Percentiles rank a stretch among this genome's conserved stretches.
phyloP scores from a whole-genome alignment of 2,888 invertebrate genomes.

The Epinotia brunnichana region DNA sequence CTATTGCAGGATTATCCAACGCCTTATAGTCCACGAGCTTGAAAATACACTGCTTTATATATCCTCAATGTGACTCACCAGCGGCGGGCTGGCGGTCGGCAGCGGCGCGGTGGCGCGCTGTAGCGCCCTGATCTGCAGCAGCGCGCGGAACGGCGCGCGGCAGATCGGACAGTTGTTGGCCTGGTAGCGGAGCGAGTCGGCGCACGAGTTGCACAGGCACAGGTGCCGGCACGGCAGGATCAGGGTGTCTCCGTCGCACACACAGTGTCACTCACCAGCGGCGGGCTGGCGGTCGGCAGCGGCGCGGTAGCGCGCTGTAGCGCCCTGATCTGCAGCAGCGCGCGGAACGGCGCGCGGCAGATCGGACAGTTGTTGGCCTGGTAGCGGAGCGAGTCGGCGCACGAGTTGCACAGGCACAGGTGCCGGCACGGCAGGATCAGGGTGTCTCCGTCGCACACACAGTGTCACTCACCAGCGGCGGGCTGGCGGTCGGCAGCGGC shows the following conservation, averaged over 20 bases:
- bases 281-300: conserved; percentile 77
- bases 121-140: conserved; percentile 97
- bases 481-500: conserved; percentile 75
- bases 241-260: no score
- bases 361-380: conserved; percentile 99
- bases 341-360: conserved; percentile 98
- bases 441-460: no score
- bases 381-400: conserved; percentile 98
- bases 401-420: conserved; percentile 99
- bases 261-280: conserved; percentile 52
- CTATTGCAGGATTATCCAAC: no score
- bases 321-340: conserved; percentile 96
- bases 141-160: conserved; percentile 98
- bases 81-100: conserved; percentile 78
- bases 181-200: conserved; percentile 90
- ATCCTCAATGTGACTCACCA: conserved; percentile 20
- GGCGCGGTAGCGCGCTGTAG: conserved; percentile 88
- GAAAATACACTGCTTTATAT: no score
- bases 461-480: conserved; percentile 61
- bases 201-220: no score
- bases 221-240: no score
- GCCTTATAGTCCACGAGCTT: no score
- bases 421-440: no score
- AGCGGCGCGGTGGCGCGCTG: conserved; percentile 87
- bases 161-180: conserved; percentile 99